phyloP scores from a whole-genome alignment of 2,797 vertebrate species.

The Sparidentex hasta region DNA sequence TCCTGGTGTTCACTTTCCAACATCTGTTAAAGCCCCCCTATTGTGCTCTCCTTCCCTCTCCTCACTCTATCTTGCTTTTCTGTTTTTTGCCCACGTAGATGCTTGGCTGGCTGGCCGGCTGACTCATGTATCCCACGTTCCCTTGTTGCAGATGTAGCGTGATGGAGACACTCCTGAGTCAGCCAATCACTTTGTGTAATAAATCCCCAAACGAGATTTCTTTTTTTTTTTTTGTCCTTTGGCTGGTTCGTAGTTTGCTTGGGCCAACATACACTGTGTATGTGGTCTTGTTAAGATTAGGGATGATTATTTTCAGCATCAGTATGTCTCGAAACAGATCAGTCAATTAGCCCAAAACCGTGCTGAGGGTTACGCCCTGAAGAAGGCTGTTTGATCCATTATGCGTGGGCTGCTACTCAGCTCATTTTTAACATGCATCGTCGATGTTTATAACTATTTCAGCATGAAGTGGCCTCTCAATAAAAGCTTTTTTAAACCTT shows the following conservation, averaged over 20 bases:
- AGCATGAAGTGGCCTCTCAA: too few relatives aligned
- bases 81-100: constrained; percentile 16
- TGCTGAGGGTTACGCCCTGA: too few relatives aligned
- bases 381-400: too few relatives aligned
- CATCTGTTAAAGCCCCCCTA: constrained; percentile 57
- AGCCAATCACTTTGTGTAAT: constrained; percentile 23
- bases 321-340: not conserved
- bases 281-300: not conserved
- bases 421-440: not conserved
- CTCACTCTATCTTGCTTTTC: constrained; percentile 13
- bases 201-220: not conserved
- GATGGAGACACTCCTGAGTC: constrained; percentile 27
- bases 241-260: not conserved
- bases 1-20: constrained; percentile 56
- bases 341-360: too few relatives aligned
- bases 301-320: not conserved
- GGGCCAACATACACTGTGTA: not conserved
- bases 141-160: constrained; percentile 46
- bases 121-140: constrained; percentile 57
- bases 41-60: constrained; percentile 33
- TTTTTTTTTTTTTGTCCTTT: not conserved
- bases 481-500: too few relatives aligned
- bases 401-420: too few relatives aligned
- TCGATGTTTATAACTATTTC: too few relatives aligned
- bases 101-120: constrained; percentile 27